Base-by-base conservation (phyloP, 2,888 invertebrate genomes). In the Chrysina gloriosa region DNA sequence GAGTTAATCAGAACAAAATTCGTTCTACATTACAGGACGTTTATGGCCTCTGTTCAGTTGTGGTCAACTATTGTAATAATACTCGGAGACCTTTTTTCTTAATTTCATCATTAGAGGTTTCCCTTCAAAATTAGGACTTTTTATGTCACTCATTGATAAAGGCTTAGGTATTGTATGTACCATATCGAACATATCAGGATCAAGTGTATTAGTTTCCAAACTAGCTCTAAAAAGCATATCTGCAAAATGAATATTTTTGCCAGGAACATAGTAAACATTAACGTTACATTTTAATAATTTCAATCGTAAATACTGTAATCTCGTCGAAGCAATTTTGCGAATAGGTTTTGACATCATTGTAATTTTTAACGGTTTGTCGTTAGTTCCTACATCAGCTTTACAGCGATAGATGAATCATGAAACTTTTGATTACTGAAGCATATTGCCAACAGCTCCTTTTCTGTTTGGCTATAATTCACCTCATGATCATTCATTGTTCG, bases 41-140 rank as follows among this genome's bases (percentile, higher is more conserved):
- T n/a, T n/a, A n/a, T n/a, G n/a, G n/a, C n/a, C n/a, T n/a, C n/a
- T n/a, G 19, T 45, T 48, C 14, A 27, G 4, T 50, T 50, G 25
- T 27, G 50, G 27, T 27, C 50, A 50, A 50, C 50, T 14, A 2
- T 50, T 27, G 14, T 50, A 27, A 27, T 27, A 50, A 11, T 50
- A 29, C 14, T 27, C 11, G 11, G 50, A 27, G 27, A 50, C 14
- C 14, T 50, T 27, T 11, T 50, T n/a, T n/a, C n/a, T 27, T 1
- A 6, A 4, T 27, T 50, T 27, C 27, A 14, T 50, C 27, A 14
- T 27, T 50, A 2, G 9, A 27, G 5, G 27, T 50, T 50, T 29
- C 27, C 27, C 27, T 50, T 1, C 27, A 27, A 27, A 50, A 50
- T 45, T 45, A 14, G 1, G 45, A 2, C 19, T 45, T 45, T 1